A percentile compares a stretch with the other conserved stretches of the same genome.
Conservation (phyloP, 2,797 vertebrate species). For the Phoeniculus purpureus region DNA sequence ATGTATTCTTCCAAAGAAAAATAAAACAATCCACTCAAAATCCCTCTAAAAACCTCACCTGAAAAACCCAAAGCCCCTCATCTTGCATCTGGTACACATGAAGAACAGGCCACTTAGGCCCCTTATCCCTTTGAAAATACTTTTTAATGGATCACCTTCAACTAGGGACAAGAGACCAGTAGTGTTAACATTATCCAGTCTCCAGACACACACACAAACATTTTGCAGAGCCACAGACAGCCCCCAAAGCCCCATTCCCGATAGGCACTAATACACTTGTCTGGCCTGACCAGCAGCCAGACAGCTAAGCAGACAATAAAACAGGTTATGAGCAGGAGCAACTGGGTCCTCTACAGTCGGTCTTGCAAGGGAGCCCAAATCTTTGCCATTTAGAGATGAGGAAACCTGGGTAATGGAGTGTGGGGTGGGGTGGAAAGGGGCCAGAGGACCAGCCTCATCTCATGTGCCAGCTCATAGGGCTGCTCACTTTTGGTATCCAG, state of each 20-base stretch:
- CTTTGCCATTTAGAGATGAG: neutral
- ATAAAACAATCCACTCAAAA: neutral
- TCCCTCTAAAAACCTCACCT: neutral
- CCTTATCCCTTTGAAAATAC: neutral
- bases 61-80: neutral
- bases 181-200: neutral
- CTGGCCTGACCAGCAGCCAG: neutral
- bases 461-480: fast-evolving
- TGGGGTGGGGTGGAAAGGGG: neutral
- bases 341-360: no score
- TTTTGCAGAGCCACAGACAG: fast-evolving
- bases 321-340: neutral
- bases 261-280: neutral
- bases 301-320: neutral
- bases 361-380: neutral
- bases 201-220: neutral
- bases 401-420: neutral
- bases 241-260: neutral
- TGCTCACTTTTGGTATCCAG: neutral
- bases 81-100: neutral
- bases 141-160: neutral
- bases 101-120: neutral
- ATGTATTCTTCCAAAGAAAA: neutral
- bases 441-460: neutral
- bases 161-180: fast-evolving